Percentiles rank a stretch among this genome's conserved stretches.
Conservation (phyloP, 2,888 invertebrate genomes). For the Eupelmus urozonus region DNA sequence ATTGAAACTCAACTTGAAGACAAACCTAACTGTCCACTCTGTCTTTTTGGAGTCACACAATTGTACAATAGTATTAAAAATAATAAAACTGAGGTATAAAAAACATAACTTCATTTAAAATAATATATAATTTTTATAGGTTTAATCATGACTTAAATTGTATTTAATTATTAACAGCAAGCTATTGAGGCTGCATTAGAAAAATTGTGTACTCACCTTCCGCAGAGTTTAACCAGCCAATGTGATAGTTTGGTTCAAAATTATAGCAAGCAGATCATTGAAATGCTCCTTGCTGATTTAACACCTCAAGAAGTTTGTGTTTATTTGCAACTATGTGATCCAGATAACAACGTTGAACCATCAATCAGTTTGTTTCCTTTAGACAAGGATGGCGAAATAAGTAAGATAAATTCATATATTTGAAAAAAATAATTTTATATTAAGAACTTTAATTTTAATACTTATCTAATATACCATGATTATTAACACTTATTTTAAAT, state of each 20-base stretch:
- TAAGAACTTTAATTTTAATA: conserved; percentile 7
- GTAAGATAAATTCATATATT: conserved; percentile 73
- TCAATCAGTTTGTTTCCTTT: conserved; percentile 76
- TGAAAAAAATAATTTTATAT: conserved; percentile 5
- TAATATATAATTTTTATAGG: conserved; percentile 11
- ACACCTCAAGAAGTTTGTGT: conserved; percentile 88
- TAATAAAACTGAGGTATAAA: conserved; percentile 83
- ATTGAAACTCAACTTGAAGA: conserved; percentile 70
- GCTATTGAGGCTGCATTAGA: conserved; percentile 85
- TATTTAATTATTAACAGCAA: conserved; percentile 78
- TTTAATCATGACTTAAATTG: not conserved
- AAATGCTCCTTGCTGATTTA: conserved; percentile 88
- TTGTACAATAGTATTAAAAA: conserved; percentile 86
- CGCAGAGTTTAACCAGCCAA: conserved; percentile 81
- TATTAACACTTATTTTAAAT: not conserved
- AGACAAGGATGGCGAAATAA: conserved; percentile 77
- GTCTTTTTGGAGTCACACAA: conserved; percentile 89
- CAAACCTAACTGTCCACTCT: conserved; percentile 88
- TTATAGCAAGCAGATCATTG: conserved; percentile 87
- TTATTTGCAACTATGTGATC: conserved; percentile 85
- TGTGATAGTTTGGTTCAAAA: conserved; percentile 88
- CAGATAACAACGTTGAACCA: conserved; percentile 65
- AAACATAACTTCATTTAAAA: not conserved
- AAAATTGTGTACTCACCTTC: conserved; percentile 84
- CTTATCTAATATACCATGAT: not conserved